Evolutionary conservation across 1,140 invertebrate genomes (phyloP), one percentile per base, ranked within the genome.

Genomic region (Frieseomelitta varia): DNA sequence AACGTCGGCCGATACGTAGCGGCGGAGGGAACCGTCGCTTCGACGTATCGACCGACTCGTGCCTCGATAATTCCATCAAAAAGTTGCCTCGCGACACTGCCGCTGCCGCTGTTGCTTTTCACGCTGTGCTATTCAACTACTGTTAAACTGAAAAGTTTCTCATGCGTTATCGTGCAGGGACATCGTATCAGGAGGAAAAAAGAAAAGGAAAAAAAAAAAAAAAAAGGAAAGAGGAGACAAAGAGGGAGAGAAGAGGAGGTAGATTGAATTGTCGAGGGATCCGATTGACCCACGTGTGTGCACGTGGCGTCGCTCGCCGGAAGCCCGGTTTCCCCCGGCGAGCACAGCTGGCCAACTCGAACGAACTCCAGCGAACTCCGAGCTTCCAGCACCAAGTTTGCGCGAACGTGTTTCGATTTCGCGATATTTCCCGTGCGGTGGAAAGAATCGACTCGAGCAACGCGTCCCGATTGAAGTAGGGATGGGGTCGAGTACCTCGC

Each of bases 131-230:
- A 65, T 51, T 2, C 19, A 53, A 47, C 72, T 82, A 82, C n/a
- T 55, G 58, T 63, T 65, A 74, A 63, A 47, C 39, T 30, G 61
- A 19, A 67, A 79, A 79, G 39, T 30, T 76, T 51, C 3, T 58
- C 81, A 84, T 88, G 74, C 69, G 76, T 87, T 77, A 72, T 56
- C 75, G 68, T 84, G 78, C 81, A 68, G 61, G 82, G 79, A 83
- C 69, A 75, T 71, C 27, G 53, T 34, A 58, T 34, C 61, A 72
- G 65, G 82, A 51, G 81, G 75, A 12, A 11, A 68, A 15, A 27
- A 17, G 34, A n/a, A n/a, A n/a, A n/a, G n/a, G n/a, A 30, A 17
- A 2, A 15, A 71, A 39, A 65, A 51, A 63, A 4, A 27, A 39
- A 21, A 55, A 47, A 83, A 27, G 76, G 58, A 61, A 39, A 82